Conservation (phyloP, 2,113 vertebrate genomes). For the Calyptommatus sinebrachiatus region DNA sequence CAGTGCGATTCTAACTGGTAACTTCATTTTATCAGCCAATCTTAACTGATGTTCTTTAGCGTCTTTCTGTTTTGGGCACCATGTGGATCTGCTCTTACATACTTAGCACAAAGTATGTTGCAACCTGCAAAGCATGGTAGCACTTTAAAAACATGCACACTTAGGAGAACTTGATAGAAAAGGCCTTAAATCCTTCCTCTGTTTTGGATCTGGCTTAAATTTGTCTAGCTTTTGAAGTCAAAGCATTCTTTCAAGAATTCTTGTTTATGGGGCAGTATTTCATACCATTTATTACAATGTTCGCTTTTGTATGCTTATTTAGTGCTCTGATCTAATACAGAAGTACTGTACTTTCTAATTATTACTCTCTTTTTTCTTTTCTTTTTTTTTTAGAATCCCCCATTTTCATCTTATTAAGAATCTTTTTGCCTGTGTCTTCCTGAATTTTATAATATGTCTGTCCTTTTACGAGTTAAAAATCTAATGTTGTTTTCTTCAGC, state of each 20-base stretch:
- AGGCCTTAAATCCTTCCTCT: neutral
- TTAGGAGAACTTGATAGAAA: neutral
- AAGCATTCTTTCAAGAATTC: neutral
- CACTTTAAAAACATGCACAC: too few species aligned
- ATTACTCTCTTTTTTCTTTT: neutral
- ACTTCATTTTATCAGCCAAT: too few species aligned
- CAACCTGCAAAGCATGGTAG: too few species aligned
- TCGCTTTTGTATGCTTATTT: conserved; percentile 18
- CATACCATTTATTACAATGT: conserved; percentile 11
- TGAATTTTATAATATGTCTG: conserved; percentile 48
- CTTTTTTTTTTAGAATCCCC: neutral
- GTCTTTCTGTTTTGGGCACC: too few species aligned
- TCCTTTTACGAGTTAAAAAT: conserved; percentile 50
- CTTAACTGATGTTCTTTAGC: too few species aligned
- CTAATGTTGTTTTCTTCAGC: conserved; percentile 46
- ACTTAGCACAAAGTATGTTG: too few species aligned
- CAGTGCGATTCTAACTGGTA: too few species aligned
- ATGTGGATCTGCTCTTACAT: too few species aligned
- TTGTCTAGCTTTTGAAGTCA: conserved; percentile 17
- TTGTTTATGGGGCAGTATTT: conserved; percentile 1
- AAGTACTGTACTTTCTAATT: conserved; percentile 57
- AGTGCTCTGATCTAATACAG: conserved; percentile 38
- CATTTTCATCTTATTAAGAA: conserved; percentile 40
- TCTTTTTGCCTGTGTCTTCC: conserved; percentile 48
- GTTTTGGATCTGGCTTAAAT: neutral